Base-by-base conservation (phyloP, 2,113 vertebrate species). In the Aptenodytes patagonicus region DNA sequence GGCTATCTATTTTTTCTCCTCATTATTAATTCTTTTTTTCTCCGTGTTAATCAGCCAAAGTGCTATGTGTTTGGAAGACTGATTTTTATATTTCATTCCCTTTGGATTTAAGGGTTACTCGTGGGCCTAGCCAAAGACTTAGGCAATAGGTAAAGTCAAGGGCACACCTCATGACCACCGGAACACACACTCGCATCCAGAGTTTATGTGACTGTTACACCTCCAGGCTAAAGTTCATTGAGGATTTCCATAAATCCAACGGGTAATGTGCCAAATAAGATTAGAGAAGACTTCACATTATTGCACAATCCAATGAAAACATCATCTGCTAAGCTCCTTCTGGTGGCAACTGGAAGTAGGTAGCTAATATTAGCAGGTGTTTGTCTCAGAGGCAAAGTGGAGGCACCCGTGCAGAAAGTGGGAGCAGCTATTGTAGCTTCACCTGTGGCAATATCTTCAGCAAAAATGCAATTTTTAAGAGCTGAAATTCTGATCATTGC, bases 211-310 rank as follows among this genome's bases (percentile, higher is more conserved):
- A 98, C 98, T 93, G 98, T 97, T 98, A 97, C 98, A 98, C 98
- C 98, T 98, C 82, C 64, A 97, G 98, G 98, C 98, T 98, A 98
- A 96, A 98, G 98, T 98, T 99, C 99, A 98, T 52, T 4, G 47
- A 95, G 98, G 98, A 98, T 99, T 98, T 99, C 98, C 98, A 99
- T 98, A 99, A 99, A 99, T 98, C 98, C 97, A 97, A 95, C 91
- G 98, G 98, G 98, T 98, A 98, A 98, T 97, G 98, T 98, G 98
- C 98, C 98, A 99, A 98, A 98, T 97, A 98, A 99, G 99, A 99
- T 99, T 98, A 99, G 98, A 98, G 98, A 98, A 98, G 98, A 97
- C 98, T 98, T 98, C 97, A 94, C 97, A 91, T 98, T 98, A 98
- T 98, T 98, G 98, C 95, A 97, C 96, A 95, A 98, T 98, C 98